Evolutionary conservation across 2,888 invertebrate species (phyloP), one percentile per base, ranked within the genome.

Genomic region (Tachystola acroxantha): DNA sequence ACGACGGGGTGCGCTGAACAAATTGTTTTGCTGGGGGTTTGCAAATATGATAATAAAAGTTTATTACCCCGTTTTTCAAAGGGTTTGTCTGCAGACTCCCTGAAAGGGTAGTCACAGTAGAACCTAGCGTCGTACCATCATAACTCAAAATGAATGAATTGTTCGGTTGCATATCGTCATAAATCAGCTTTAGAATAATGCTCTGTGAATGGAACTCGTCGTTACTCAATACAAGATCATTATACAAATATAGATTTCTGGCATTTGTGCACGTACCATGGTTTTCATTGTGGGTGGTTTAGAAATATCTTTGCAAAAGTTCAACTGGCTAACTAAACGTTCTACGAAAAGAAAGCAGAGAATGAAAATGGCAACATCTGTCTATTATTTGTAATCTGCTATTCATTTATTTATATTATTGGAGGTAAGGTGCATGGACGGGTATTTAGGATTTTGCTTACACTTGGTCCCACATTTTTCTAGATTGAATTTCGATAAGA

Each of bases 221-320:
- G 69, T 76, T 76, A 76, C 75, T 81, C 79, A 81, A 86, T 82
- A 73, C 74, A 63, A 65, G 67, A 70, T 84, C 84, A 79, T 85
- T 85, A 86, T 76, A 84, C 84, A 86, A 86, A 86, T 84, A 85
- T 85, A 80, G 81, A 78, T 80, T 82, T 82, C 71, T 74, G 72
- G 53, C 75, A 68, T 75, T 82, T 76, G 66, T 82, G 72, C 82
- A 82, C 85, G 82, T 79, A 67, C 61, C 73, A 50, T 47, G 50
- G 26, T 30, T 46, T 41, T 55, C 64, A 64, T 80, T 64, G 81
- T 85, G 81, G 39, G 16, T 35, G 82, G 85, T 71, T 69, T 59
- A 51, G 56, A 60, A 64, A 63, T 57, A 53, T 61, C 54, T 66
- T 72, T 72, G 70, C 74, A 61, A 76, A 66, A 63, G 61, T 64